A percentile compares a stretch with the other conserved stretches of the same genome.
Conservation (phyloP, 1,140 invertebrate genomes). For the Hestina assimilis region DNA sequence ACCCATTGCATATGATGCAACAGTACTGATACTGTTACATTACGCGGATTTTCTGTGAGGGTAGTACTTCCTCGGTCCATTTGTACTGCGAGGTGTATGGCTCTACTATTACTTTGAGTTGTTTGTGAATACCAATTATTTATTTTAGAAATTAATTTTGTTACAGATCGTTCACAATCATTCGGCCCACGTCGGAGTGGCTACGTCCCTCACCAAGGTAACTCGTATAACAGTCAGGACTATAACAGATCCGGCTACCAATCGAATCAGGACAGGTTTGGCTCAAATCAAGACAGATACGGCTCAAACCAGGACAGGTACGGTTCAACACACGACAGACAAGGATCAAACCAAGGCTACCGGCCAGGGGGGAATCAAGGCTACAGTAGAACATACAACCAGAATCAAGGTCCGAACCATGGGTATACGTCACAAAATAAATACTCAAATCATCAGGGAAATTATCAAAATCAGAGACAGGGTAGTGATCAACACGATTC, state of each 20-base stretch:
- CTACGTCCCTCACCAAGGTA: constrained; percentile 46
- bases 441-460: constrained; percentile 19
- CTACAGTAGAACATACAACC: no score
- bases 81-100: no score
- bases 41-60: no score
- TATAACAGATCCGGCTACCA: constrained; percentile 27
- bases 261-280: constrained; percentile 27
- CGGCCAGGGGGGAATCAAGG: constrained; percentile 22
- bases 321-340: constrained; percentile 25
- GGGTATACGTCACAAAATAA: no score
- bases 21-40: no score
- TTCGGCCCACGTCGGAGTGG: constrained; percentile 58
- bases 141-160: constrained; percentile 22
- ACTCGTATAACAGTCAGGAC: constrained; percentile 21
- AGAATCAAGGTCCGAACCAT: constrained; percentile 16
- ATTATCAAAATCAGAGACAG: constrained; percentile 7
- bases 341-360: constrained; percentile 22
- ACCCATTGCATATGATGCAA: no score
- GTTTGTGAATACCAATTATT: no score
- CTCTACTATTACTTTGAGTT: no score
- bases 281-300: constrained; percentile 26
- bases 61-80: no score
- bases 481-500: constrained; percentile 10
- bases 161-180: constrained; percentile 57
- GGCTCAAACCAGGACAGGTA: constrained; percentile 27